Base-by-base conservation (phyloP, 2,113 vertebrate genomes). In the Electrona antarctica region DNA sequence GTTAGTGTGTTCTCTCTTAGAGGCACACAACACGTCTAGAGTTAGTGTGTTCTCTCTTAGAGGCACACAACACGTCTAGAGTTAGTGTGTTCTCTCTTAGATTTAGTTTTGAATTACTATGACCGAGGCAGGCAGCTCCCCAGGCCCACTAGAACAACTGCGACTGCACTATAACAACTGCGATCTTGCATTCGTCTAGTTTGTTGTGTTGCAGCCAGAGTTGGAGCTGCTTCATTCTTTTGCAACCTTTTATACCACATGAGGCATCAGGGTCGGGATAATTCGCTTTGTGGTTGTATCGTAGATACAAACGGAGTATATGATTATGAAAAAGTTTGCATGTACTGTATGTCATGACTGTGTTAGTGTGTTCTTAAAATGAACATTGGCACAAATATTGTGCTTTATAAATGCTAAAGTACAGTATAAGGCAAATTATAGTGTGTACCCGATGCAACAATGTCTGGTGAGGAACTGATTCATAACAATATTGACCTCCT, bases 111-210 rank as follows among this genome's bases (percentile, higher is more conserved):
- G 57, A 71, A 60, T 49, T 56, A 21, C 21, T 21, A 55, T 60
- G 63, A 69, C 68, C 76, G 60, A 77, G 77, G 69, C 67, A 78
- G 85, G 55, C 74, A 55, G 48, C 60, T 63, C 59, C 14, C 63
- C 21, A 69, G 47, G 64, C 62, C 68, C 12, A 51, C 71, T 21
- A 21, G 74, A 78, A 83, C 82, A 80, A 87, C 71, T 76, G 70
- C 78, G 55, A 64, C n/a, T n/a, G n/a, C n/a, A n/a, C n/a, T 21
- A 21, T 76, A 78, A 83, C 82, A 80, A 87, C 71, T 76, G 70
- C 78, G 55, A 64, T 56, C 60, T 60, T 70, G 67, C 67, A 76
- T 60, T 65, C 75, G 75, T 86, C 21, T 21, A 77, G 85, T 81
- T 66, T 80, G 51, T 54, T 54, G 13, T 54, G 75, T 73, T 74